These are phyloP conservation scores for Polylopha cassiicola DNA, from an alignment of 2,888 invertebrate genomes.

Conservation along the genomic window DNA sequence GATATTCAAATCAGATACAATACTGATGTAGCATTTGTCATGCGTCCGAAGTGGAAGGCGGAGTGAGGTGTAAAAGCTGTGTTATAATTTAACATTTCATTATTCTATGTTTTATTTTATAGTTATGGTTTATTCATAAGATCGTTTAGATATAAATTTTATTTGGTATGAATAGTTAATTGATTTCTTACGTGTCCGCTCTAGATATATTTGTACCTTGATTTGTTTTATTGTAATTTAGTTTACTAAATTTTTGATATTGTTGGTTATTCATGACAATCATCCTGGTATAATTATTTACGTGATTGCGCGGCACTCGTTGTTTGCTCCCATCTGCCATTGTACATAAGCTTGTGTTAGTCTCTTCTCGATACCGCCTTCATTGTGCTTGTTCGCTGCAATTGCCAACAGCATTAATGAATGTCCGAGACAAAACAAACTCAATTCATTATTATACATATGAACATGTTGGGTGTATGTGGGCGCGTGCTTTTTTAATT, in stretches of 20 bases:
- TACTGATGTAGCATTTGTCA: constrained; percentile 62
- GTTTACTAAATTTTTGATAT: constrained; percentile 65
- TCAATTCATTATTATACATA: constrained; percentile 29
- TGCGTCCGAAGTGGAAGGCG: constrained; percentile 54
- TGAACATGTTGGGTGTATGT: constrained; percentile 34
- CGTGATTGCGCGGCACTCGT: constrained; percentile 34
- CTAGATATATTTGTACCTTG: constrained; percentile 71
- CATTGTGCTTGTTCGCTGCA: constrained; percentile 67
- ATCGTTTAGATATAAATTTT: constrained; percentile 74
- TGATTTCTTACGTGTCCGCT: constrained; percentile 64
- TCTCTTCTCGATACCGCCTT: constrained; percentile 57
- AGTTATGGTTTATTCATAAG: constrained; percentile 74
- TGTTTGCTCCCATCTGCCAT: constrained; percentile 31
- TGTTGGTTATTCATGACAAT: constrained; percentile 72
- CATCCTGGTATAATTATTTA: constrained; percentile 41
- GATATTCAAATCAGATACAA: constrained; percentile 19
- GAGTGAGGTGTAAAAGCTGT: constrained; percentile 70
- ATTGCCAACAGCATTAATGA: constrained; percentile 66
- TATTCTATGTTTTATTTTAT: constrained; percentile 74
- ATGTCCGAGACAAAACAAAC: constrained; percentile 45
- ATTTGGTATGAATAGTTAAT: constrained; percentile 71
- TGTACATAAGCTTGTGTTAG: constrained; percentile 56
- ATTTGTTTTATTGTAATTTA: constrained; percentile 68
- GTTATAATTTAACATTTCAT: constrained; percentile 76
- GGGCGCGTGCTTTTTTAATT: constrained; percentile 43